Base-by-base conservation (phyloP, 2,797 vertebrate species). In the Lagodon rhomboides region DNA sequence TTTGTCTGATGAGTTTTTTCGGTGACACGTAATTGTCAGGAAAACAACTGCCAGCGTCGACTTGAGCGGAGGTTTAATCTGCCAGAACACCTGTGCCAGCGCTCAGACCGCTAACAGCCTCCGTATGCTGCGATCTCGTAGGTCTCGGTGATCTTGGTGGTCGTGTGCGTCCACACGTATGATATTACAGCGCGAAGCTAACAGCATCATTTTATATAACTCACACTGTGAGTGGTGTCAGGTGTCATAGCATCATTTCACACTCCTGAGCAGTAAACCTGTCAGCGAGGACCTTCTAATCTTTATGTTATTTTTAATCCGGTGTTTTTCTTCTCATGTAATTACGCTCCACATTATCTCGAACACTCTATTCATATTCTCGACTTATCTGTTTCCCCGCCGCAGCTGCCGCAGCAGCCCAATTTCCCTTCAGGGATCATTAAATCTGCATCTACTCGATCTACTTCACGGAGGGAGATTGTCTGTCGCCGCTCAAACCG, bases 391-490 rank as follows among this genome's bases (percentile, higher is more conserved):
- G 43, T 18, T 61, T 54, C 60, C 17, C 23, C 20, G 70, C 79
- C 70, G 74, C 75, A 58, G 58, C 53, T n/a, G 62, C 77, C 20
- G 62, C 61, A 58, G 27, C 65, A 27, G 73, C 68, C 53, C 75
- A 61, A 30, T 86, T 80, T 83, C 46, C 80, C 61, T 71, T 70
- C 68, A 51, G 77, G 71, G 77, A 75, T 80, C 84, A 76, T 89
- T 89, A 82, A 76, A 83, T 76, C 60, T 75, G 78, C 74, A 77
- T 86, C 70, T 30, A 16, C 60, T 75, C 51, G 1, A 9, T 69
- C 38, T 70, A 47, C 64, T 68, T 75, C 67, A 54, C 44, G 58
- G 38, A 44, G 22, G 58, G 17, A 38, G 22, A 63, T 20, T 3
- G 20, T 56, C 73, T 30, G 60, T 64, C 76, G 30, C 18, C 4